phyloP scores from a whole-genome alignment of 1,140 invertebrate species.

The Dreissena polymorpha region DNA sequence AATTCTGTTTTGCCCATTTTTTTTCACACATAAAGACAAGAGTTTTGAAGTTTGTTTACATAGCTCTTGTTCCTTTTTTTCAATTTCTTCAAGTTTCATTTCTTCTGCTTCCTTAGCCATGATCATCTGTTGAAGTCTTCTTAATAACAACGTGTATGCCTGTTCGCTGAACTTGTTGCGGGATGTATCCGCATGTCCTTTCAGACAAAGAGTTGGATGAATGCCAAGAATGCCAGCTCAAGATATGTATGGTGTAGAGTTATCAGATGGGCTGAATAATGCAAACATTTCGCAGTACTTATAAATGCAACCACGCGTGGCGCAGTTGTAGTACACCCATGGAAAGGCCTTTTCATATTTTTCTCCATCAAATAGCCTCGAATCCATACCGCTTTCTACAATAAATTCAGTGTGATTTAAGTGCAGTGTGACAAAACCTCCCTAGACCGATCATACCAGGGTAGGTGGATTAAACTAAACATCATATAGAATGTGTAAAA shows the following conservation, averaged over 20 bases:
- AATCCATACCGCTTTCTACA: too few species aligned
- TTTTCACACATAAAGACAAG: slow-evolving; percentile 12
- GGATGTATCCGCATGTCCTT: not conserved
- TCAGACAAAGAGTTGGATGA: not conserved
- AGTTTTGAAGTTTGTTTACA: slow-evolving; percentile 14
- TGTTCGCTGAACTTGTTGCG: not conserved
- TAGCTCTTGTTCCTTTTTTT: not conserved
- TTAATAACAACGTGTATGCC: not conserved
- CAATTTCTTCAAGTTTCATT: not conserved
- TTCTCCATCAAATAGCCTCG: too few species aligned
- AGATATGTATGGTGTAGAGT: not conserved
- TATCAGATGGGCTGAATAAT: not conserved
- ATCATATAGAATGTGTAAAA: too few species aligned
- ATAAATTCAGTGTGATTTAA: too few species aligned
- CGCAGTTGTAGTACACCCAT: not conserved
- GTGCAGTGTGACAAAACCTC: too few species aligned
- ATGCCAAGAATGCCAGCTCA: not conserved
- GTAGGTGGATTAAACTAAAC: too few species aligned
- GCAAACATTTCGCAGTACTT: slow-evolving; percentile 13
- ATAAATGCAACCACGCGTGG: not conserved
- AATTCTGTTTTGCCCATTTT: slow-evolving; percentile 17
- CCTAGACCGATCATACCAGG: too few species aligned
- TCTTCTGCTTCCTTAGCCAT: not conserved
- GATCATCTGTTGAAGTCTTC: too few species aligned
- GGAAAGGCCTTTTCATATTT: slow-evolving; percentile 1